phyloP scores from a whole-genome alignment of 2,888 invertebrate genomes.

The Entomobrya multifasciata region DNA sequence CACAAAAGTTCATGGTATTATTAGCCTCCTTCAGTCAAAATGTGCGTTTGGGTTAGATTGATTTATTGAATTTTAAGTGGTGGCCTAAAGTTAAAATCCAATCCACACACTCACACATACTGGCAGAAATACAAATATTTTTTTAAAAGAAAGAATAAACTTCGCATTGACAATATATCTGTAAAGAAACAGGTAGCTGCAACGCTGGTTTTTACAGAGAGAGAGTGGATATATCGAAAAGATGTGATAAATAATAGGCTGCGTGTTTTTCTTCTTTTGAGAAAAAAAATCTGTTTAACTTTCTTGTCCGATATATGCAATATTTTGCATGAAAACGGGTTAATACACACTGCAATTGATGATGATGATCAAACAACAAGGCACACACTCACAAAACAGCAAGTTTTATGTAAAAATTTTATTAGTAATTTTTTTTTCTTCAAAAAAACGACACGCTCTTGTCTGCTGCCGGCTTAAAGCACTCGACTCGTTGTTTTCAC shows the following conservation, averaged over 20 bases:
- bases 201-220: no score
- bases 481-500: no score
- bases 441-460: no score
- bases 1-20: conserved; percentile 34
- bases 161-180: conserved; percentile 48
- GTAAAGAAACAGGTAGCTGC: no score
- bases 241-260: conserved; percentile 25
- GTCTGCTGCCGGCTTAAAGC: no score
- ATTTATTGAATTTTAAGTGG: conserved; percentile 57
- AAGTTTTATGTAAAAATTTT: no score
- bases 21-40: conserved; percentile 64
- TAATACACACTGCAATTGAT: no score
- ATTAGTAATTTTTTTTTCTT: conserved; percentile 18
- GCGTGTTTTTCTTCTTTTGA: conserved; percentile 19
- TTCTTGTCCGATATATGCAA: no score
- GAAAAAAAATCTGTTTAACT: no score
- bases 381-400: conserved; percentile 38
- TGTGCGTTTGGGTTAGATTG: conserved; percentile 42
- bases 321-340: conserved; percentile 64
- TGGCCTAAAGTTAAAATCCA: conserved; percentile 42
- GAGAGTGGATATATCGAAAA: no score
- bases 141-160: conserved; percentile 17
- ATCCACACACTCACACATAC: neutral
- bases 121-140: no score
- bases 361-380: no score